A percentile compares a stretch with the other conserved stretches of the same genome.
phyloP scores from a whole-genome alignment of 2,888 invertebrate species.

The Bedellia somnulentella region DNA sequence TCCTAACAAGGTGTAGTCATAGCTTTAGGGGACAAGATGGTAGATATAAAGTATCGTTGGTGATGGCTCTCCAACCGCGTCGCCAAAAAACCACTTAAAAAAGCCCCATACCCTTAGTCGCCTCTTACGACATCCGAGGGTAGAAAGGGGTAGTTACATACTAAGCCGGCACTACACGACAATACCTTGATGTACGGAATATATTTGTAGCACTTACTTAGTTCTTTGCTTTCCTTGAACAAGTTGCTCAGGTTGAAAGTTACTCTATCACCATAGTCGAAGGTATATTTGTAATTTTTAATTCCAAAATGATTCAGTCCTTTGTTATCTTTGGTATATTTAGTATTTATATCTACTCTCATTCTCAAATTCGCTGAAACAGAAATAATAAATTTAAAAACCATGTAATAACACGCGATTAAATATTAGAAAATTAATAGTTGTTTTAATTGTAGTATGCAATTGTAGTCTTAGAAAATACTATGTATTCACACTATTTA shows the following conservation, averaged over 20 bases:
- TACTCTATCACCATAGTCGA: conserved; percentile 41
- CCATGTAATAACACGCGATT: too few species aligned
- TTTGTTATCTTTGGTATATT: conserved; percentile 30
- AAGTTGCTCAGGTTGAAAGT: conserved; percentile 36
- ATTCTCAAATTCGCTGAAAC: conserved; percentile 38
- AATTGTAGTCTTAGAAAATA: not conserved
- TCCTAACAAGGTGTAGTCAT: too few species aligned
- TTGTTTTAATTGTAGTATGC: not conserved
- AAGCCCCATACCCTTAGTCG: too few species aligned
- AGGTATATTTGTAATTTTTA: conserved; percentile 38
- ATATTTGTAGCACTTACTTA: conserved; percentile 29
- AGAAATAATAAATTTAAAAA: not conserved
- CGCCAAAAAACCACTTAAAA: too few species aligned
- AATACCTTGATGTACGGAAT: not conserved
- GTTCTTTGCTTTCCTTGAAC: conserved; percentile 41
- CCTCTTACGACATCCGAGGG: too few species aligned
- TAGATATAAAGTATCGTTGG: too few species aligned
- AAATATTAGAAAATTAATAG: too few species aligned
- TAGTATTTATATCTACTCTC: conserved; percentile 35
- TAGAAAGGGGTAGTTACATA: too few species aligned
- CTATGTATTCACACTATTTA: not conserved
- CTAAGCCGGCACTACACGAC: too few species aligned
- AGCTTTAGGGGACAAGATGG: too few species aligned
- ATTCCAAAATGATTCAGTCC: conserved; percentile 31
- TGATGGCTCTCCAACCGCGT: too few species aligned